phyloP scores from a whole-genome alignment of 2,888 invertebrate species.

The Drosophila leonis region DNA sequence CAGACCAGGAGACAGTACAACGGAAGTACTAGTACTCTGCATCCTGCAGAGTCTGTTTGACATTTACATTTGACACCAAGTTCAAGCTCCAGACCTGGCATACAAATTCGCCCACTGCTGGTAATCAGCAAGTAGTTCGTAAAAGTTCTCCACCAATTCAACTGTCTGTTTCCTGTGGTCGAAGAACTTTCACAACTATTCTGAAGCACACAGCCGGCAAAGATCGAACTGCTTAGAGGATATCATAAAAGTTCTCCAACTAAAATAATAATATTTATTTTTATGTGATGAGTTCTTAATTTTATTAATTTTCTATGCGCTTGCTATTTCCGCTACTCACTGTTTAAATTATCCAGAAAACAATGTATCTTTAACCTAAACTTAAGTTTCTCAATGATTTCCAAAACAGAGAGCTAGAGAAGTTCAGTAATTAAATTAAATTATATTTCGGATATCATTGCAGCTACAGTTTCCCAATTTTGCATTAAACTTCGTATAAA shows the following conservation, averaged over 20 bases:
- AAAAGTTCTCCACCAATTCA: constrained; percentile 40
- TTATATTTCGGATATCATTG: no score
- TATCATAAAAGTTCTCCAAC: constrained; percentile 8
- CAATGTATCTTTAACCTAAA: not conserved
- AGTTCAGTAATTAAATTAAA: not conserved
- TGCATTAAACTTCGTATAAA: no score
- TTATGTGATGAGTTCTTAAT: not conserved
- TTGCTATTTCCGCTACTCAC: not conserved
- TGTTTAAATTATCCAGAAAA: not conserved
- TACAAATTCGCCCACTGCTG: constrained; percentile 49
- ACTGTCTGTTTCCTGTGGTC: constrained; percentile 38
- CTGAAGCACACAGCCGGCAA: not conserved
- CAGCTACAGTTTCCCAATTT: no score
- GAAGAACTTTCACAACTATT: constrained; percentile 12
- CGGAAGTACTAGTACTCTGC: constrained; percentile 44
- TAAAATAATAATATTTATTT: constrained; percentile 3
- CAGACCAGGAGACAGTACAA: constrained; percentile 19
- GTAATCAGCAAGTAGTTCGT: constrained; percentile 53
- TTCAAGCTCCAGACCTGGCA: constrained; percentile 23
- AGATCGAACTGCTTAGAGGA: constrained; percentile 4
- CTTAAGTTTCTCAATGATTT: no score
- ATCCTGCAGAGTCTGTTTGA: constrained; percentile 59
- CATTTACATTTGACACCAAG: constrained; percentile 61
- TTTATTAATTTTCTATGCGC: not conserved
- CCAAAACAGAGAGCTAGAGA: no score